phyloP scores from a whole-genome alignment of 30 jellyfish, hydroid and myxozoan genomes.

The Calvadosia cruxmelitensis region DNA sequence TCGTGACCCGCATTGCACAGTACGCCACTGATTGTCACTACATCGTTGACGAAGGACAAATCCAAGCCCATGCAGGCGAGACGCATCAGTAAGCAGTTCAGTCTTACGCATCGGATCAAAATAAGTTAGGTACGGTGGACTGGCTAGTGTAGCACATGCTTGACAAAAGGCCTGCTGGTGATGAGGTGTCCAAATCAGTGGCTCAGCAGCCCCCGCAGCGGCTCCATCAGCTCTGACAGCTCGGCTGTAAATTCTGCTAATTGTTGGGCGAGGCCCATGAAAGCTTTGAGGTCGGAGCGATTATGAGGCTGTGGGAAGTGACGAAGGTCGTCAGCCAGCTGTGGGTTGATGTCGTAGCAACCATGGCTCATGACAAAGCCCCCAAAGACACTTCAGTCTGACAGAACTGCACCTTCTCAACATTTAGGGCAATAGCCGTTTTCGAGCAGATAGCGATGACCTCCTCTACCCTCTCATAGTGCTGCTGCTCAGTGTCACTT shows the following conservation, averaged over 20 bases:
- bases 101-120: not conserved
- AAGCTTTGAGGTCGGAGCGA: not conserved
- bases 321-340: not conserved
- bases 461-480: not conserved
- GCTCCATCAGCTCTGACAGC: not conserved
- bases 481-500: not conserved
- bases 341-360: not conserved
- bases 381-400: not conserved
- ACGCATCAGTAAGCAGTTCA: not conserved
- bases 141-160: not conserved
- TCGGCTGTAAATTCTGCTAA: not conserved
- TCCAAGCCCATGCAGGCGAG: not conserved
- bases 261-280: constrained; percentile 1
- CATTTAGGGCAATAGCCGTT: not conserved
- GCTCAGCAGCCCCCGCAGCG: not conserved
- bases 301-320: not conserved
- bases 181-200: not conserved
- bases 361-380: not conserved
- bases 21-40: not conserved
- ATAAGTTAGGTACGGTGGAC: not conserved
- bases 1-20: not conserved
- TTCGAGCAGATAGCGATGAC: not conserved
- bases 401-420: not conserved
- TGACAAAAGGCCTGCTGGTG: not conserved
- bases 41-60: not conserved